phyloP scores from a whole-genome alignment of 2,797 vertebrate genomes.

The Austrolebias charrua region DNA sequence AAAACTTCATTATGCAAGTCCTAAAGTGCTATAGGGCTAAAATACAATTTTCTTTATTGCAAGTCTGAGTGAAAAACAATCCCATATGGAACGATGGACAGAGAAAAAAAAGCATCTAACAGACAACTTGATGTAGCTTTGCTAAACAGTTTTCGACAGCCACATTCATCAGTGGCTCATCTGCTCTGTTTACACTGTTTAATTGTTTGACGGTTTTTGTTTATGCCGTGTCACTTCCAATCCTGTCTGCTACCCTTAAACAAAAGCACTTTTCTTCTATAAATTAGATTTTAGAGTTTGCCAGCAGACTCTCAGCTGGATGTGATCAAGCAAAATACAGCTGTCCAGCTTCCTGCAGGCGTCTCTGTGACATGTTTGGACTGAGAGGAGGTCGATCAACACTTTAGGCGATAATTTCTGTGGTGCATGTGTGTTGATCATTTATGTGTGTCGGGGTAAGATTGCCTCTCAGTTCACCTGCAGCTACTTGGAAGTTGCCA shows the following conservation, averaged over 20 bases:
- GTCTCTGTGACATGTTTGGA: conserved; percentile 44
- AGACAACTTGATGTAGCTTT: conserved; percentile 39
- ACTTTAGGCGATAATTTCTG: conserved; percentile 35
- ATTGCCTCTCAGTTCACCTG: conserved; percentile 32
- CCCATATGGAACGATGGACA: conserved; percentile 22
- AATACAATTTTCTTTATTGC: conserved; percentile 8
- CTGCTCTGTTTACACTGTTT: conserved; percentile 77
- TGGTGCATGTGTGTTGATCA: conserved; percentile 17
- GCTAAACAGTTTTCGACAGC: conserved; percentile 72
- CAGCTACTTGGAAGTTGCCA: conserved; percentile 38
- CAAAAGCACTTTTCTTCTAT: conserved; percentile 43
- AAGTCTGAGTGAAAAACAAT: conserved; percentile 34
- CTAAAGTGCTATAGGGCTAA: conserved; percentile 10
- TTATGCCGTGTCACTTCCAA: conserved; percentile 80
- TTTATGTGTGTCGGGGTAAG: conserved; percentile 3
- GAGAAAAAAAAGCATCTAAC: conserved; percentile 51
- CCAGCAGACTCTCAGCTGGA: conserved; percentile 42
- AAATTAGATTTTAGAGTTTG: conserved; percentile 58
- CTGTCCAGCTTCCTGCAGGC: conserved; percentile 53
- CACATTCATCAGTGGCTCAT: conserved; percentile 77
- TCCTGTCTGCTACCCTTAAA: conserved; percentile 61
- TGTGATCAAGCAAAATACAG: conserved; percentile 53
- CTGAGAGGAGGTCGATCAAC: conserved; percentile 61
- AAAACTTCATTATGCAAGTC: not conserved
- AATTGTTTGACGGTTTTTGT: conserved; percentile 81